These are phyloP conservation scores for Rhinolophus sinicus DNA, from an alignment of 2,113 vertebrate species.

Conservation along the genomic window DNA sequence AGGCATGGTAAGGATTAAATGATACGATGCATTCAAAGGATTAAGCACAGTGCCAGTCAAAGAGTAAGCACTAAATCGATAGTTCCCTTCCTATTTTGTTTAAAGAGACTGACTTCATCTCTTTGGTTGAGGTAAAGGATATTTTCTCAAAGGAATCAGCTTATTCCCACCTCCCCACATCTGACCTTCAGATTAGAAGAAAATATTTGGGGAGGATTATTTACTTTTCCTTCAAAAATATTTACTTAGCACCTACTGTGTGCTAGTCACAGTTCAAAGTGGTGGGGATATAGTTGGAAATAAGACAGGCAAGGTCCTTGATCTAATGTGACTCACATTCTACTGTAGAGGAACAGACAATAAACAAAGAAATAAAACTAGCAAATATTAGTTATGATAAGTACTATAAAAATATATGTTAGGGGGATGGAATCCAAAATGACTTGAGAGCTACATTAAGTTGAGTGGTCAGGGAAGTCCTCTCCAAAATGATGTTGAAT, in stretches of 20 bases:
- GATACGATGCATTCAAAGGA: neutral
- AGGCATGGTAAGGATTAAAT: neutral
- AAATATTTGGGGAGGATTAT: neutral
- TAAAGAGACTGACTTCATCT: slow-evolving; percentile 18
- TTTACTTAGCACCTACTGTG: neutral
- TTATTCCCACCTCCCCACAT: neutral
- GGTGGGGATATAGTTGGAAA: neutral
- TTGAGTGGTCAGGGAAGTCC: neutral
- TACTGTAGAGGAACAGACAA: neutral
- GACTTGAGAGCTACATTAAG: neutral
- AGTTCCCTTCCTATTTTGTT: neutral
- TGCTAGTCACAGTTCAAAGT: neutral
- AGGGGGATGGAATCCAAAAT: neutral
- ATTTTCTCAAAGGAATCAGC: neutral
- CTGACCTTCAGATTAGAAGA: neutral
- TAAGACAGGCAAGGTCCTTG: neutral
- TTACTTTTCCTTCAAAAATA: slow-evolving; percentile 3
- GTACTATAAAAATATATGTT: neutral
- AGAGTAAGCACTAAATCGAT: neutral
- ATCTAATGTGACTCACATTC: neutral
- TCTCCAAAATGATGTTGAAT: neutral
- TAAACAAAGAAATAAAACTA: neutral
- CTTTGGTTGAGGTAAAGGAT: neutral
- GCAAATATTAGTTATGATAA: neutral
- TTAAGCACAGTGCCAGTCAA: neutral